phyloP scores from a whole-genome alignment of 2,797 vertebrate genomes.

The Manis pentadactyla region DNA sequence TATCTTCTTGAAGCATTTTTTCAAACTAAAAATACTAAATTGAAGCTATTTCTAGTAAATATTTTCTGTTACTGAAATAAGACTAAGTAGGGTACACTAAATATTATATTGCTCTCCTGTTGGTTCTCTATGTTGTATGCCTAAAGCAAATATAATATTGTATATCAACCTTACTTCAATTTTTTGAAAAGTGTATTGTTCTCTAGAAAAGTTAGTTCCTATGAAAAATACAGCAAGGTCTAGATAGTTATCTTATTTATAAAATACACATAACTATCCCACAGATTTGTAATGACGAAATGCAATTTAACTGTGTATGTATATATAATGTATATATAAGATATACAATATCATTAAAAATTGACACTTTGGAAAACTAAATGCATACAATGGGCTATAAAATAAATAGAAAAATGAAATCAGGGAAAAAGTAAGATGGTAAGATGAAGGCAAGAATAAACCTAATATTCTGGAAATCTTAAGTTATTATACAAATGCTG shows the following conservation, averaged over 20 bases:
- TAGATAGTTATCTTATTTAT: neutral
- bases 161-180: too few relatives aligned
- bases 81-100: neutral
- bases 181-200: neutral
- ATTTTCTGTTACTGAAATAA: conserved; percentile 1
- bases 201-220: neutral
- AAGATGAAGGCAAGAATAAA: neutral
- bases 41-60: neutral
- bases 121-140: too few relatives aligned
- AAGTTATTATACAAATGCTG: neutral
- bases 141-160: too few relatives aligned
- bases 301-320: neutral
- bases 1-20: neutral
- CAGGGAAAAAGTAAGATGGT: neutral
- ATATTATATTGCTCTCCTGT: too few relatives aligned
- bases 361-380: neutral
- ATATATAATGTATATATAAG: too few relatives aligned
- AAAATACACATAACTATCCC: neutral
- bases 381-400: neutral
- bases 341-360: neutral
- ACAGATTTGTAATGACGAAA: conserved; percentile 2
- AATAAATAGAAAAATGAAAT: conserved; percentile 27
- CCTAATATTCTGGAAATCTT: neutral
- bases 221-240: neutral
- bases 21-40: neutral